phyloP scores from a whole-genome alignment of 2,888 invertebrate species.

The Spilarctia lutea region DNA sequence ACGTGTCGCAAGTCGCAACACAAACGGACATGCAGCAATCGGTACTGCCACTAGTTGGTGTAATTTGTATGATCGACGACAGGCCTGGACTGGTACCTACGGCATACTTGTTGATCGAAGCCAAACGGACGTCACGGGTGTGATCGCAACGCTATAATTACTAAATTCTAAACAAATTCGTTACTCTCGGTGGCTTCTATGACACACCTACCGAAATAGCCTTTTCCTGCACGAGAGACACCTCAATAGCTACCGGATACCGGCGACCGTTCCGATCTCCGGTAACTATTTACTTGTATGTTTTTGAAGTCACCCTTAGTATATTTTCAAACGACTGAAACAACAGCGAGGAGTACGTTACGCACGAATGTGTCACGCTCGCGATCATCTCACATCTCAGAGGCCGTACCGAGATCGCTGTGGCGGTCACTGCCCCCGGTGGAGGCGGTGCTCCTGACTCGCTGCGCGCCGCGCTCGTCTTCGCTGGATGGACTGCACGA shows the following conservation, averaged over 20 bases:
- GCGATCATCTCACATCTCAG: slow-evolving; percentile 51
- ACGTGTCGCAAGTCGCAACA: slow-evolving; percentile 2
- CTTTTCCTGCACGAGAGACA: not conserved
- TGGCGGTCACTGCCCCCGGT: slow-evolving; percentile 72
- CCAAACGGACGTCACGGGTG: slow-evolving; percentile 48
- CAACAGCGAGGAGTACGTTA: slow-evolving; percentile 28
- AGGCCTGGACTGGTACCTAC: not conserved
- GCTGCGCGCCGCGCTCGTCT: slow-evolving; percentile 15
- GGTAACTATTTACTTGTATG: slow-evolving; percentile 3
- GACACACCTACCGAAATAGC: slow-evolving; percentile 30
- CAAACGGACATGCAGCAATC: slow-evolving; percentile 2
- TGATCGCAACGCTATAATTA: slow-evolving; percentile 43
- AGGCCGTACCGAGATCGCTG: slow-evolving; percentile 61
- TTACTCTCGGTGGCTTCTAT: slow-evolving; percentile 14
- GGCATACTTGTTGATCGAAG: slow-evolving; percentile 19
- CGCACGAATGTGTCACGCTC: slow-evolving; percentile 44
- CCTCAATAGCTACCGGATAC: not conserved
- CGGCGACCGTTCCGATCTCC: not conserved
- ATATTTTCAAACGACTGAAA: slow-evolving; percentile 16
- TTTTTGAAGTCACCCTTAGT: slow-evolving; percentile 16
- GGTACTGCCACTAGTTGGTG: not conserved
- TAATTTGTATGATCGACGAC: slow-evolving; percentile 2
- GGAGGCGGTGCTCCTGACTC: slow-evolving; percentile 38
- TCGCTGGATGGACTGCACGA: slow-evolving; percentile 16
- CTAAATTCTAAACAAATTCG: slow-evolving; percentile 28